phyloP scores from a whole-genome alignment of 2,113 vertebrate genomes.

The Festucalex cinctus region DNA sequence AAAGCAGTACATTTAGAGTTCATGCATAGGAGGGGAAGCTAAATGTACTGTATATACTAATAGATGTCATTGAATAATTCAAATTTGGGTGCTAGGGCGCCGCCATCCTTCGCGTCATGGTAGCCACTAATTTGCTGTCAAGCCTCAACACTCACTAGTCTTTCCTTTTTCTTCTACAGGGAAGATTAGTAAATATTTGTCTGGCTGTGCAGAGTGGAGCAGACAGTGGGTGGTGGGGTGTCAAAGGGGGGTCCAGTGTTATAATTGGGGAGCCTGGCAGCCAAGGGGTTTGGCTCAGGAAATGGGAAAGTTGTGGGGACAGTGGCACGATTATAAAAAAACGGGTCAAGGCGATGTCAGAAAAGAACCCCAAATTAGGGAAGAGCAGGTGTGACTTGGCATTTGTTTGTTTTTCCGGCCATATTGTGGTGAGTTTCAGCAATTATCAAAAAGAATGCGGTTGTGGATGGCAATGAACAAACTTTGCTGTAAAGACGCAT shows the following conservation, averaged over 20 bases:
- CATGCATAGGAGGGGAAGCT: conserved; percentile 62
- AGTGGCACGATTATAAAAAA: neutral
- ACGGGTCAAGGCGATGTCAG: neutral
- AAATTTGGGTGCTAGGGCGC: conserved; percentile 67
- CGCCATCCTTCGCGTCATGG: conserved; percentile 61
- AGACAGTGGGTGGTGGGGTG: conserved; percentile 24
- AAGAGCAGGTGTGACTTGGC: no score
- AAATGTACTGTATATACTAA: conserved; percentile 85
- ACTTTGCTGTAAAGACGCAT: no score
- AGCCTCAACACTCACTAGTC: conserved; percentile 48
- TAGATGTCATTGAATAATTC: conserved; percentile 81
- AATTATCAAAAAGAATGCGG: no score
- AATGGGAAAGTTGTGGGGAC: neutral
- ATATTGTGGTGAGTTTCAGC: no score
- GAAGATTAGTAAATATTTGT: conserved; percentile 71
- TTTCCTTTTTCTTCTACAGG: conserved; percentile 17
- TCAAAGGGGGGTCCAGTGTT: conserved; percentile 13
- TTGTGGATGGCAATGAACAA: no score
- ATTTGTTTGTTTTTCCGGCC: no score
- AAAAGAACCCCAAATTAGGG: no score
- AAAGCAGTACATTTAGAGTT: conserved; percentile 22
- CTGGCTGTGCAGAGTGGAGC: conserved; percentile 52
- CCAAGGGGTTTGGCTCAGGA: conserved; percentile 29
- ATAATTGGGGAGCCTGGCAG: conserved; percentile 29
- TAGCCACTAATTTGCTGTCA: conserved; percentile 76